Evolutionary conservation across 2,888 invertebrate genomes (phyloP).

Genomic region (Reticulitermes lucifugus): DNA sequence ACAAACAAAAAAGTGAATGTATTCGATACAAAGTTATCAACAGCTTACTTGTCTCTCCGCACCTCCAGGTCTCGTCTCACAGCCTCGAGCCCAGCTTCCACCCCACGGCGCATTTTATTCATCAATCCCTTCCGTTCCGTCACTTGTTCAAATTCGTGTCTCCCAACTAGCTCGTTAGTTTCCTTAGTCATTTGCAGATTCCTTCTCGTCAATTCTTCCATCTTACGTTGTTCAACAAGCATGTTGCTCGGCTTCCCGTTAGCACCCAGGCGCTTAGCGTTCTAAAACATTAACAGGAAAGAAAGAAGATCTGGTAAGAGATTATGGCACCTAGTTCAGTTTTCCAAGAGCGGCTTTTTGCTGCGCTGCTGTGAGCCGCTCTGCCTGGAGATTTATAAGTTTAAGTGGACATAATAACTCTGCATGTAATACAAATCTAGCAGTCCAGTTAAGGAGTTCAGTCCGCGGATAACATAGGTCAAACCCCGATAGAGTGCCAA

Average conservation of each 20-base stretch:
- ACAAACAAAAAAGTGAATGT: too few relatives aligned
- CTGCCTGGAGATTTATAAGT: too few relatives aligned
- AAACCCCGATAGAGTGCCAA: too few relatives aligned
- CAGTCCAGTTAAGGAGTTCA: too few relatives aligned
- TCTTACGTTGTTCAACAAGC: neutral
- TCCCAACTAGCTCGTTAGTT: neutral
- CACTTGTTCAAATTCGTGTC: neutral
- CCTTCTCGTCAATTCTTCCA: neutral
- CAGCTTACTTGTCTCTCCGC: conserved; percentile 23
- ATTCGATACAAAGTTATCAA: too few relatives aligned
- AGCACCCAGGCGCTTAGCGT: neutral
- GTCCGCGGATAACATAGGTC: too few relatives aligned
- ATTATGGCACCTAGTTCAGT: too few relatives aligned
- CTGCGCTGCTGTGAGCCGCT: too few relatives aligned
- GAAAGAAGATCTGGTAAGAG: too few relatives aligned
- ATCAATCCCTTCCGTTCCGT: neutral
- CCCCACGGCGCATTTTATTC: neutral
- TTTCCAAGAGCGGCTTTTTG: too few relatives aligned
- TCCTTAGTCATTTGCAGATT: neutral
- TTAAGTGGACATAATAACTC: too few relatives aligned
- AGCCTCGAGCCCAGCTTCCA: neutral
- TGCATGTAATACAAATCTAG: too few relatives aligned
- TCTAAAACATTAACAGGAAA: neutral
- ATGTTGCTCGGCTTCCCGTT: neutral
- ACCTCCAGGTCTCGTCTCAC: neutral